phyloP scores from a whole-genome alignment of 2,113 vertebrate species.

The Neoarius graeffei region DNA sequence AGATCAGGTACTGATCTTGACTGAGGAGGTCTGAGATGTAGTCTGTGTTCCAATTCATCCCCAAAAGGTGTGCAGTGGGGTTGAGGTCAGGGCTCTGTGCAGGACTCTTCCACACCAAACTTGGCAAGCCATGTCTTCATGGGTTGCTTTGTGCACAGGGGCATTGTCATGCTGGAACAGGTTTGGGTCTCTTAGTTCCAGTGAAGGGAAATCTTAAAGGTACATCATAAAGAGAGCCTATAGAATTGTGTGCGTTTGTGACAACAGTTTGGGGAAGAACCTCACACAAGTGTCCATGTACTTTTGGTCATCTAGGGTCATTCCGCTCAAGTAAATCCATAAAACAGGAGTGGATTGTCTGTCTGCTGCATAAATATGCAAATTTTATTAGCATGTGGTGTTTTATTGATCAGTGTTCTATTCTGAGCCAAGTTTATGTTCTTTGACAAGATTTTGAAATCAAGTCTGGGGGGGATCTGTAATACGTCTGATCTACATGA shows the following conservation, averaged over 20 bases:
- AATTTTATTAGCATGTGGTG: conserved; percentile 6
- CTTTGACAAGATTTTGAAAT: not conserved
- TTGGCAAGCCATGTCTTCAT: not conserved
- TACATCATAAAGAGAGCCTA: not conserved
- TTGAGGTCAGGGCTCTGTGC: not conserved
- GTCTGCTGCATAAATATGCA: not conserved
- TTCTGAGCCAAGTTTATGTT: conserved; percentile 1
- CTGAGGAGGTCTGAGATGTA: too few species aligned
- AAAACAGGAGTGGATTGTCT: not conserved
- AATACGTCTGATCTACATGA: not conserved
- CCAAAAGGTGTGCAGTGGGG: too few species aligned
- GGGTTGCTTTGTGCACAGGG: not conserved
- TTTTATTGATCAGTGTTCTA: conserved; percentile 5
- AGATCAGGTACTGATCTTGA: not conserved
- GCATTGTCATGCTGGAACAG: not conserved
- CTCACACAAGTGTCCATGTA: not conserved
- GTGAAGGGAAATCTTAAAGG: not conserved
- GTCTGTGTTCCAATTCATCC: too few species aligned
- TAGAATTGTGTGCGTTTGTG: not conserved
- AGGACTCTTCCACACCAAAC: too few species aligned
- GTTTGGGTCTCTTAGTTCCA: not conserved
- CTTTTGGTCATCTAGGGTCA: not conserved
- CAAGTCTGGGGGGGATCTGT: not conserved
- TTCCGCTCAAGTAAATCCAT: not conserved
- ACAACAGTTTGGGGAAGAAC: not conserved